Evolutionary conservation across 2,888 invertebrate genomes (phyloP), one percentile per base, ranked within the genome.

Genomic region (Saturnia japonica): DNA sequence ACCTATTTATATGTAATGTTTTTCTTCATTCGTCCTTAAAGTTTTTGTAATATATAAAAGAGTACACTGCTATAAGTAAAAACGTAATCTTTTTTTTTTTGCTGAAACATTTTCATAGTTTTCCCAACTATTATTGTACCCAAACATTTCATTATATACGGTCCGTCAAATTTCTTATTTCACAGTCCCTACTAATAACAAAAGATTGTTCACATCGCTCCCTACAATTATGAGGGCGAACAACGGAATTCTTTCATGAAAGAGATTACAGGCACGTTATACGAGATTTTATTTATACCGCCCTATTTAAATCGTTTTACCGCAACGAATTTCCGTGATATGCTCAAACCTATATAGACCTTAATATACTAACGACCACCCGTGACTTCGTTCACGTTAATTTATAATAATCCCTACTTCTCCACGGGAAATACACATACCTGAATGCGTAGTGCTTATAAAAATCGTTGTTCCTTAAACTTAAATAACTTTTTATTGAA

Each of bases 271-370:
- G 78, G 77, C 72, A 68, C 75, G 78, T 80, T 79, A 81, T 74
- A 74, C 71, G 75, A 77, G 75, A 80, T 80, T 80, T 79, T 81
- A 75, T 77, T 80, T 77, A 77, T 79, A 75, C 71, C 74, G 74
- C 19, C 40, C 75, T 73, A 78, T 73, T 60, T 28, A 60, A 25
- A 74, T 77, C 75, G 76, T 74, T 75, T 70, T 75, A 72, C 72
- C 75, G 72, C 80, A 81, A 83, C 82, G 80, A 80, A 85, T 83
- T 81, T 79, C 40, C 11, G 9, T 2, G 11, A 11, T 9, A 54
- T 6, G 7, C n/a, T 51, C n/a, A 51, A 6, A 51, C n/a, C n/a
- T 51, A 14, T 19, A 51, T 43, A 43, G 43, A 4, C 43, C 1
- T 51, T 4, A 51, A 51, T 51, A 51, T 45, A 16, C 14, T 3